phyloP scores from a whole-genome alignment of 2,113 vertebrate genomes.

The Lagopus leucura region DNA sequence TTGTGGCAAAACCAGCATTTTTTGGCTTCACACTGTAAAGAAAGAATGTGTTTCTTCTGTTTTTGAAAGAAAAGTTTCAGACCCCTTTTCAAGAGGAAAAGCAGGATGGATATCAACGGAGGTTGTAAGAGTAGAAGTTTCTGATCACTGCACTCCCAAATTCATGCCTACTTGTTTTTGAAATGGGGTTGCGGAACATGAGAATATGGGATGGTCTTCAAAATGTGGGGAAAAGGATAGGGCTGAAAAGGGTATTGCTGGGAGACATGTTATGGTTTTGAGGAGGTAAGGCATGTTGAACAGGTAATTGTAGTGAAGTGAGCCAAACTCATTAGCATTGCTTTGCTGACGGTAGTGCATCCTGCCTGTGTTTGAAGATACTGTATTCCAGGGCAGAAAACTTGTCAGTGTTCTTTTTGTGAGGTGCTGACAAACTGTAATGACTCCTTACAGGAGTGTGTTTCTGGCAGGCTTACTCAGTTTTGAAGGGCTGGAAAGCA shows the following conservation, averaged over 20 bases:
- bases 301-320: neutral
- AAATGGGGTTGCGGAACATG: neutral
- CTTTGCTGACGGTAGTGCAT: neutral
- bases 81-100: neutral
- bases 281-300: neutral
- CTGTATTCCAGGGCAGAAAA: neutral
- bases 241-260: neutral
- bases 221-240: neutral
- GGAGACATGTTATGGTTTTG: neutral
- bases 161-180: neutral
- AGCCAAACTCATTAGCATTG: neutral
- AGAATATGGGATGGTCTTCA: neutral
- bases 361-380: neutral
- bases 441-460: neutral
- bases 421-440: neutral
- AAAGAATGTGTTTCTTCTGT: neutral
- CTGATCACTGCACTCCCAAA: rapidly evolving
- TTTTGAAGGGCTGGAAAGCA: neutral
- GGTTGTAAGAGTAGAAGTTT: neutral
- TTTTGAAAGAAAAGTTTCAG: neutral
- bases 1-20: neutral
- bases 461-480: neutral
- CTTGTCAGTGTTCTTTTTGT: neutral
- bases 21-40: neutral
- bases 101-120: neutral